A percentile compares a stretch with the other conserved stretches of the same genome.
phyloP scores from a whole-genome alignment of 2,113 vertebrate species.

The Dunckerocampus dactyliophorus region DNA sequence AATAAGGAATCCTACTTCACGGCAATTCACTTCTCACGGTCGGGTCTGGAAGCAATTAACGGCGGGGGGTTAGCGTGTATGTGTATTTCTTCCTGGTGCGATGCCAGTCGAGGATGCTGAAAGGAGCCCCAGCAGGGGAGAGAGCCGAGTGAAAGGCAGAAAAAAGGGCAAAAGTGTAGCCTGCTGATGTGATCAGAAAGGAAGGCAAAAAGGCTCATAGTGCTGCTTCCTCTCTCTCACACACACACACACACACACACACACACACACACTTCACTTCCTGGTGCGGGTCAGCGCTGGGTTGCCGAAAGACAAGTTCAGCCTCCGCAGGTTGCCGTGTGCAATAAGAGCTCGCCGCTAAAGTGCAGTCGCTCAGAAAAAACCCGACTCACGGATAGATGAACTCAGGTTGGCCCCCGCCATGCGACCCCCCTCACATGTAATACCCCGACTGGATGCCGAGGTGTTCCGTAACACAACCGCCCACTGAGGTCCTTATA shows the following conservation, averaged over 20 bases:
- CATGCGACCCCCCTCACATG: slow-evolving; percentile 5
- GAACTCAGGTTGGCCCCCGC: slow-evolving; percentile 1
- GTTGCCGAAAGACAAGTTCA: slow-evolving; percentile 26
- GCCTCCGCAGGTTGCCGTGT: slow-evolving; percentile 31
- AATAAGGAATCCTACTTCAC: too few relatives aligned
- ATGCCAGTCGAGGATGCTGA: neutral
- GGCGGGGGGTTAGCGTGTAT: too few relatives aligned
- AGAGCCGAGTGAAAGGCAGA: slow-evolving; percentile 22
- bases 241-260: slow-evolving; percentile 13
- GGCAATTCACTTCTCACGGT: too few relatives aligned
- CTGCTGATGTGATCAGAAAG: slow-evolving; percentile 53
- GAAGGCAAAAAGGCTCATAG: slow-evolving; percentile 41
- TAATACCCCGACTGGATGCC: neutral
- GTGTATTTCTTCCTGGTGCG: too few relatives aligned
- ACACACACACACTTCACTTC: slow-evolving; percentile 19
- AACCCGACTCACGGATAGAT: slow-evolving; percentile 12
- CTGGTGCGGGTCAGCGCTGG: slow-evolving; percentile 34
- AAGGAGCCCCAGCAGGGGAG: slow-evolving; percentile 25
- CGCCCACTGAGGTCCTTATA: neutral
- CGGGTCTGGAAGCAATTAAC: too few relatives aligned
- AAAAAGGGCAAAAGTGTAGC: slow-evolving; percentile 38
- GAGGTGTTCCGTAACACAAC: neutral
- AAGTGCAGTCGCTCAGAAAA: slow-evolving; percentile 3
- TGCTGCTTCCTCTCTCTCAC: slow-evolving; percentile 16
- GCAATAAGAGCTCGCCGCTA: slow-evolving; percentile 5